Evolutionary conservation across 1,140 invertebrate species (phyloP), one percentile per base, ranked within the genome.

Genomic region (Nasonia vitripennis): DNA sequence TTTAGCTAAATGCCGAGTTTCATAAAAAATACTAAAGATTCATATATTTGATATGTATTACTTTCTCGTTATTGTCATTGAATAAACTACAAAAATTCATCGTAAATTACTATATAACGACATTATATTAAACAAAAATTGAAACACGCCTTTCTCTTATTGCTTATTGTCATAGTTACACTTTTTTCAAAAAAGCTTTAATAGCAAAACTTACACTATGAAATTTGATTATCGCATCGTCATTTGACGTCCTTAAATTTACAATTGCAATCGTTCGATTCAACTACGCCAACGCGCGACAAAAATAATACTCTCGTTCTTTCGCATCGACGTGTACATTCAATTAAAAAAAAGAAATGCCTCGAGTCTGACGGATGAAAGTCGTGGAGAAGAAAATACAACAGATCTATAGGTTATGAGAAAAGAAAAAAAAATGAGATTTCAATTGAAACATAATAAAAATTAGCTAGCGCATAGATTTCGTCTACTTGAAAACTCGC

Each of bases 131-230:
- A 27, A n/a, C 62, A 74, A 71, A 75, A 74, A 82, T n/a, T 55
- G 20, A 73, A 55, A 51, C 31, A 62, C 51, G 41, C 55, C 51
- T 82, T 37, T 75, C 41, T 12, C 41, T 71, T 71, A 71, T 31
- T 23, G 67, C 3, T 68, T 80, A 81, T 81, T 81, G 67, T 81
- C n/a, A 37, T 74, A 74, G 34, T 75, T 62, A 82, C 27, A 74
- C 71, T 75, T 67, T 83, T 20, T 0, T 37, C 34, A 37, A 55
- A 41, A 7, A 83, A 83, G 34, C 3, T 83, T 62, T 77, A 77
- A 62, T 37, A 17, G 55, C 48, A 67, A 75, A 68, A 77, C 27
- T 83, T 67, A 77, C 55, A 6, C 55, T 62, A 62, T 62, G 41
- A 68, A 83, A 41, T 67, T 77, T 77, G 23, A 77, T 83, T 83